Base-by-base conservation (phyloP, 2,888 invertebrate species). In the Rhaphigaster nebulosa region DNA sequence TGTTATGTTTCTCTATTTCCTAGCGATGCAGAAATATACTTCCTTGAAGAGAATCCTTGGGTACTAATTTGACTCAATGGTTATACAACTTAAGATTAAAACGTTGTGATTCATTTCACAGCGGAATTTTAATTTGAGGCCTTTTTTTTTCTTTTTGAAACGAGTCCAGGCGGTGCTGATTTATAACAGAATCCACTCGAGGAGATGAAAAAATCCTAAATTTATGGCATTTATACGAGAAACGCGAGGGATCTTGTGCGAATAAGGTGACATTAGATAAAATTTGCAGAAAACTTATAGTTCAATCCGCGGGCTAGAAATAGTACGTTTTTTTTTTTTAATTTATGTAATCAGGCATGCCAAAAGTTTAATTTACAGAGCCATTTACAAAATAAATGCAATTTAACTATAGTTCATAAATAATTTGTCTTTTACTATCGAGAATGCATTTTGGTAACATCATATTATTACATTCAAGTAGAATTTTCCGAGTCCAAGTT, bases 121-220 rank as follows among this genome's bases (percentile, higher is more conserved):
- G 34, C 4, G 70, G 70, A 76, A 76, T 76, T 76, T 76, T 76
- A 76, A 76, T 76, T 76, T 76, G 34, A 76, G 70, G 70, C 70
- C 70, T 38, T 5, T 38, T 38, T 76, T 76, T 76, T 38, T 76
- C 23, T 70, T 76, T 76, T 76, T 34, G 38, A 76, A 76, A 38
- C 70, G 34, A 34, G 70, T 34, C 70, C 70, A 76, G 29, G n/a
- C 0, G 8, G 18, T 0, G 12, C 38, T 76, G 38, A 76, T 76
- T 76, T 76, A 76, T 76, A 10, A 20, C 34, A 70, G 34, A 29
- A 20, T 76, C 38, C 70, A 2, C 23, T 38, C 23, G 15, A 38
- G 26, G 38, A 76, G 18, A 38, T 76, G 34, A 38, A 20, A 70
- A 20, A 38, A 34, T 20, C 23, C 8, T 34, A 20, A 76, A 20